Evolutionary conservation across 2,888 invertebrate species (phyloP).

Genomic region (Odontocolon sp.): DNA sequence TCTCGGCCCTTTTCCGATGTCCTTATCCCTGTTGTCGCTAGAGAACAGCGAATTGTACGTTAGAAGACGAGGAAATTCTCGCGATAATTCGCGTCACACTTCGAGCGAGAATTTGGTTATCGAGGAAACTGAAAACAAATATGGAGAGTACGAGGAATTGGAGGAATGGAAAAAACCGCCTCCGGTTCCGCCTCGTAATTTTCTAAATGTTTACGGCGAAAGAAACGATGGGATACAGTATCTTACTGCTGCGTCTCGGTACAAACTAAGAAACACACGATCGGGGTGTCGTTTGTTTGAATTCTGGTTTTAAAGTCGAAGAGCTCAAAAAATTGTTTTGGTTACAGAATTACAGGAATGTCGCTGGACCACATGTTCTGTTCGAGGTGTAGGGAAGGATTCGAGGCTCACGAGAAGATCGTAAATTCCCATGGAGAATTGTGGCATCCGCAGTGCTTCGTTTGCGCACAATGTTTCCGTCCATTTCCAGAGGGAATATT

Average conservation of each 20-base stretch:
- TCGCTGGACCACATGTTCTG: constrained; percentile 96
- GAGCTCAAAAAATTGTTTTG: constrained; percentile 17
- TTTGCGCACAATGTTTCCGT: constrained; percentile 99
- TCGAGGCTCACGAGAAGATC: constrained; percentile 98
- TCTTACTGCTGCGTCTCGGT: constrained; percentile 54
- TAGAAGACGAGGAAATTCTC: constrained; percentile 69
- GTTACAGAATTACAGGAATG: constrained; percentile 85
- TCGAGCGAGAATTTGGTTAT: background rate
- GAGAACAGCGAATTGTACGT: constrained; percentile 75
- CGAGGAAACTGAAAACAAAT: constrained; percentile 30
- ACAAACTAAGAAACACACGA: constrained; percentile 30
- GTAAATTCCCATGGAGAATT: constrained; percentile 99
- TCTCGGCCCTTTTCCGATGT: constrained; percentile 66
- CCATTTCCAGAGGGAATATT: constrained; percentile 98
- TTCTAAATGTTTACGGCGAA: constrained; percentile 64
- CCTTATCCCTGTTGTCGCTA: constrained; percentile 72
- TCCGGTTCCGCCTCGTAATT: constrained; percentile 58
- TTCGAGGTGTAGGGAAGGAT: constrained; percentile 97
- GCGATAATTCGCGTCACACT: constrained; percentile 56
- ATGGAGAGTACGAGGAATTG: constrained; percentile 64
- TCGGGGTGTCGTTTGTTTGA: background rate
- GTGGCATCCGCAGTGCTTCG: constrained; percentile 99
- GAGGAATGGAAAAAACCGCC: constrained; percentile 64
- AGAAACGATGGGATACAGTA: constrained; percentile 32
- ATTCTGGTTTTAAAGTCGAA: background rate